Base-by-base conservation (phyloP, 2,888 invertebrate species). In the Clanis bilineata region DNA sequence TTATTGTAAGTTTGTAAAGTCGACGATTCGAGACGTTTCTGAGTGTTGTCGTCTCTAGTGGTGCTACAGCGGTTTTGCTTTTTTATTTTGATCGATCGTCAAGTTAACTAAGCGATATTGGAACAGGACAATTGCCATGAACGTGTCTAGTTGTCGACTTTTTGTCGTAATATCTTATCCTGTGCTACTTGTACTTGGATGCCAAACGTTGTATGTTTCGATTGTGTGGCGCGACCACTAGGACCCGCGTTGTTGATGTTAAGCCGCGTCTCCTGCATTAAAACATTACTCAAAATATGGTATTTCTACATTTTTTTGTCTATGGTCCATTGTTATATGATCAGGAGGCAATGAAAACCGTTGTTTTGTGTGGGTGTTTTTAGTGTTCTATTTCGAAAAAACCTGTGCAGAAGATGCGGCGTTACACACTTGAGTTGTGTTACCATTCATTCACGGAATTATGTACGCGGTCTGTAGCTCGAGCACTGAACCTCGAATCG, bases 141-240 rank as follows among this genome's bases (percentile, higher is more conserved):
- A 15, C 51, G 51, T 28, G 51, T 51, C 51, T 15, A 32, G 3
- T 51, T 10, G 32, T 18, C 10, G 18, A 10, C 4, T 32, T 18
- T 18, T 32, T 15, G 51, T 28, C 9, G 28, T 51, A 10, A 21
- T 32, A 32, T 9, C 51, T 32, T 51, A 32, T 51, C 51, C 32
- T 32, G 51, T 32, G 51, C 51, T 51, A 18, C 12, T 28, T 51
- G 10, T 45, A 45, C 7, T 23, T 51, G 51, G 32, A 51, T 32
- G 51, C 51, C 51, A 51, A 51, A 51, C 51, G 32, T 51, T 18
- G 28, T 47, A 51, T 32, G 32, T 51, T 32, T 18, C 28, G 28
- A 28, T 23, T 2, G 28, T 32, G 47, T 28, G 28, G 15, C 41
- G 41, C 18, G 15, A 41, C 41, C 6, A 15, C 15, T 15, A 15